phyloP scores from a whole-genome alignment of 2,113 vertebrate species.

The Apus apus region DNA sequence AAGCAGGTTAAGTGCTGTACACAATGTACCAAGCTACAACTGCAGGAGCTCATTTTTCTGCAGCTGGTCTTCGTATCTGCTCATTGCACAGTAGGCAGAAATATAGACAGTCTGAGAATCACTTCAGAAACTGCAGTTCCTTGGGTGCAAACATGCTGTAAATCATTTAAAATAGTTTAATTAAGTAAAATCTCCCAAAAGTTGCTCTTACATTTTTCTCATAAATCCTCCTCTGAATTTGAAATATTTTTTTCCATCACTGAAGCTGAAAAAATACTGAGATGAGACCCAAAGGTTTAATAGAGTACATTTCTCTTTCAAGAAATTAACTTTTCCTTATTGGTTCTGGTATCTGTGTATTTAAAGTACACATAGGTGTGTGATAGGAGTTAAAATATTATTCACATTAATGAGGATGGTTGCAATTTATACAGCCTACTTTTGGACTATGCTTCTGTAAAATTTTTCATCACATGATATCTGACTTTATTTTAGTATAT shows the following conservation, averaged over 20 bases:
- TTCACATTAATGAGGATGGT: background rate
- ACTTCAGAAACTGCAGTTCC: background rate
- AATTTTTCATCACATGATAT: background rate
- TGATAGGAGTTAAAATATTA: background rate
- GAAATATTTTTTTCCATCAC: background rate
- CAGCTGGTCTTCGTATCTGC: background rate
- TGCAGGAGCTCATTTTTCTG: slow-evolving; percentile 9
- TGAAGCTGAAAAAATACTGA: background rate
- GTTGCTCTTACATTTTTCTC: background rate
- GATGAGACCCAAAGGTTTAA: background rate
- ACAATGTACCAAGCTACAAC: background rate
- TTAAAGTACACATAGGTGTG: background rate
- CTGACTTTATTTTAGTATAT: background rate
- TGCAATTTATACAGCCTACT: background rate
- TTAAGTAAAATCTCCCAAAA: background rate
- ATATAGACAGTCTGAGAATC: background rate
- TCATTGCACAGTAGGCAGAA: background rate
- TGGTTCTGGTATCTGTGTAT: background rate
- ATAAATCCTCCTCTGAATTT: background rate
- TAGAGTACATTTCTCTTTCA: background rate
- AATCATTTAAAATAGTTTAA: background rate
- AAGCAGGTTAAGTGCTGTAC: background rate
- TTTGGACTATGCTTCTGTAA: background rate
- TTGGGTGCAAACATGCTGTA: background rate
- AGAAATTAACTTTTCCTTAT: background rate